Evolutionary conservation across 2,797 vertebrate species (phyloP).

Genomic region (Melanotaenia maccullochi): DNA sequence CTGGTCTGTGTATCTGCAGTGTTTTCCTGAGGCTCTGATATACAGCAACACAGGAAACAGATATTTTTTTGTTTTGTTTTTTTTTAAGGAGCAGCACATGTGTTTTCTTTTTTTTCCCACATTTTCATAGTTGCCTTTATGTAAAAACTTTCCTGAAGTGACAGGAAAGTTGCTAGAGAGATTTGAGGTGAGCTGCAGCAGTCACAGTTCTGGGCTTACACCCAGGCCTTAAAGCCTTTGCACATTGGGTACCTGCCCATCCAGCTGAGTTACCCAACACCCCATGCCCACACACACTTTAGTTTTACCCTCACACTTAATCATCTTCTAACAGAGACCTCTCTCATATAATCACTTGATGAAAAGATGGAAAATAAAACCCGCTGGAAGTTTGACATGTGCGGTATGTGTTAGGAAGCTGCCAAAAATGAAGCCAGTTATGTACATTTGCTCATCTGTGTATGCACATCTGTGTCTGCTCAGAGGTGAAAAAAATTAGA

Average conservation of each 20-base stretch:
- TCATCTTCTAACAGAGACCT: conserved; percentile 59
- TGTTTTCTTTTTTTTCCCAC: too few species aligned
- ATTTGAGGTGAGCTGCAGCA: background rate
- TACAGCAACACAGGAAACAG: conserved; percentile 17
- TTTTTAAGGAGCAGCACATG: too few species aligned
- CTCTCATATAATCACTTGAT: conserved; percentile 44
- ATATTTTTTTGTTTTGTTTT: background rate
- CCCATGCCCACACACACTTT: conserved; percentile 23
- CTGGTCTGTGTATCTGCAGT: conserved; percentile 20
- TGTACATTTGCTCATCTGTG: conserved; percentile 1
- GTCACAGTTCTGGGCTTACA: background rate
- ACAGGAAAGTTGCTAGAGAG: background rate
- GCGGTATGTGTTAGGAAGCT: conserved; percentile 22
- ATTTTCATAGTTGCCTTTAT: conserved; percentile 7
- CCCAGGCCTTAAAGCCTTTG: background rate
- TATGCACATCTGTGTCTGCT: conserved; percentile 53
- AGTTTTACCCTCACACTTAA: conserved; percentile 34
- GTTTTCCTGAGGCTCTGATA: conserved; percentile 26
- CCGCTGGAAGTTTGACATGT: background rate
- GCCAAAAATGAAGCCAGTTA: conserved; percentile 8
- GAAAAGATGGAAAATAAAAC: conserved; percentile 56
- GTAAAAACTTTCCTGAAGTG: background rate
- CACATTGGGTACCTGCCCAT: background rate
- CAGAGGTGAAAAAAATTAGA: conserved; percentile 34
- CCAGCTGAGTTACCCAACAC: background rate